Evolutionary conservation across 2,113 vertebrate genomes (phyloP), one percentile per base, ranked within the genome.

Genomic region (Penelope pileata): DNA sequence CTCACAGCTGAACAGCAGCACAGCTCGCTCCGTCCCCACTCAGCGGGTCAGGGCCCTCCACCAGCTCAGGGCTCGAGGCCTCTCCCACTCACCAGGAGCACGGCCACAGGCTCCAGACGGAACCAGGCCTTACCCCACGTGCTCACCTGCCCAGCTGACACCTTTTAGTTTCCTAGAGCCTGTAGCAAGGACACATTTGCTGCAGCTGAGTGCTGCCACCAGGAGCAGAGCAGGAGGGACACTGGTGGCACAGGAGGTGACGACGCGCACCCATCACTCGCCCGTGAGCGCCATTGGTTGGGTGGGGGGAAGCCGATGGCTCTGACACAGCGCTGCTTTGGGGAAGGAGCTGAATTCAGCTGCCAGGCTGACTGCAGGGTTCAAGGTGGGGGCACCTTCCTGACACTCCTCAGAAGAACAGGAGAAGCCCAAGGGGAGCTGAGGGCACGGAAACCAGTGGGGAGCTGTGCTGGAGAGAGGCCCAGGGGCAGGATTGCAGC

Each of bases 211-310:
- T 1, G 8, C 3, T 32, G 21, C 8, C 60, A 6, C 11, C 32
- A 7, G 51, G 2, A 36, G 54, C 45, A 38, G 60, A 51, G 64
- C 11, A 7, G 36, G 69, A 73, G 26, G 53, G n/a, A 9, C 16
- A 27, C 27, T 22, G 14, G 53, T 13, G 38, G n/a, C 42, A 73
- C 42, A 32, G 27, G 45, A 48, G 43, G 53, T 0, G 8, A 8
- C 1, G 15, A 50, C 0, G 4, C 51, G 78, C 27, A 3, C 29
- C 10, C 9, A 0, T 0, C 0, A 6, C 34, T 29, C 51, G 45
- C 82, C 22, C 34, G 10, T 6, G 11, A 59, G 51, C 51, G n/a
- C 17, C 38, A 42, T 7, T 3, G 15, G 26, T 42, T 62, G 2
- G 3, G 7, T 0, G 4, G 2, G 6, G 69, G 80, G 50, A 88